phyloP scores from a whole-genome alignment of 2,113 vertebrate species.

The Megalops atlanticus region DNA sequence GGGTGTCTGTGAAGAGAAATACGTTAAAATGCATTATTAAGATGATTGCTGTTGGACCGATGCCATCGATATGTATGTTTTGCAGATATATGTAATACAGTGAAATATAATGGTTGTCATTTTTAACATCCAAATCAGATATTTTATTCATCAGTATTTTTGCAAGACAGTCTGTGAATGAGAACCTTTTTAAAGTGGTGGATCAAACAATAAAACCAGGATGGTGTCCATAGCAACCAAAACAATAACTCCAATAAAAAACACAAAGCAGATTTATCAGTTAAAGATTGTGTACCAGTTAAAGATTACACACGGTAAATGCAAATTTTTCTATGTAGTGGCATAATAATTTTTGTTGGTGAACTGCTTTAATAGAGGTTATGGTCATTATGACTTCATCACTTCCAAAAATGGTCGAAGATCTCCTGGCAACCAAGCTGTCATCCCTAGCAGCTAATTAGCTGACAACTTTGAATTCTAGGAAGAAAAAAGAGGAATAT shows the following conservation, averaged over 20 bases:
- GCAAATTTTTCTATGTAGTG: too few species aligned
- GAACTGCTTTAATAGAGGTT: too few species aligned
- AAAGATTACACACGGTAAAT: neutral
- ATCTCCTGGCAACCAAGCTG: neutral
- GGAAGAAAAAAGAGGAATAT: neutral
- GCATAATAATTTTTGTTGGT: too few species aligned
- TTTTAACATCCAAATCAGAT: slow-evolving; percentile 15
- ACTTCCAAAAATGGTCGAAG: neutral
- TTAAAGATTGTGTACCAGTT: neutral
- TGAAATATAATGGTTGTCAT: neutral
- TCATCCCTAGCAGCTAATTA: neutral
- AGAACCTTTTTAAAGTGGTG: slow-evolving; percentile 16
- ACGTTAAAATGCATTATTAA: slow-evolving; percentile 14
- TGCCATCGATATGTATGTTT: too few species aligned
- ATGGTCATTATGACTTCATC: neutral
- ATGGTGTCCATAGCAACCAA: slow-evolving; percentile 26
- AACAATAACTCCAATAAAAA: slow-evolving; percentile 24
- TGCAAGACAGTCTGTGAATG: slow-evolving; percentile 12
- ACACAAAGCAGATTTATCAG: neutral
- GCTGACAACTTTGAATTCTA: neutral
- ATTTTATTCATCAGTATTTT: too few species aligned
- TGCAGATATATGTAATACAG: neutral
- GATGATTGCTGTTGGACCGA: too few species aligned
- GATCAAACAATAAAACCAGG: slow-evolving; percentile 24
- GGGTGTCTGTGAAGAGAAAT: neutral